A percentile compares a stretch with the other conserved stretches of the same genome.
Evolutionary conservation across 2,113 vertebrate species (phyloP).

Genomic region (Ictalurus furcatus): DNA sequence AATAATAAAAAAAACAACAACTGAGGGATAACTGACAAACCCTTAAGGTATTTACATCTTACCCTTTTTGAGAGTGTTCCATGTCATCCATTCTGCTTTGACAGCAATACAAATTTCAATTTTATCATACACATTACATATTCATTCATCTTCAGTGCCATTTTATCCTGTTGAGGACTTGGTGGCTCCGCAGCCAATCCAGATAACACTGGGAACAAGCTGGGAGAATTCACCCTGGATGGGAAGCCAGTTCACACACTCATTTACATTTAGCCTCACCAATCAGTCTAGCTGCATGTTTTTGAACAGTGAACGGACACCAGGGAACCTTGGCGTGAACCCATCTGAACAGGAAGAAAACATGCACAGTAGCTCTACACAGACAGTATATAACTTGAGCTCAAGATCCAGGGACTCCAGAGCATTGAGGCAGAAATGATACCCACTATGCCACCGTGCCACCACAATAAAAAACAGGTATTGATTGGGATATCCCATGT

Average conservation of each 20-base stretch:
- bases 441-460: not conserved
- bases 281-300: not conserved
- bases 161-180: not conserved
- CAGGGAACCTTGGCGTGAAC: not conserved
- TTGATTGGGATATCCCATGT: not conserved
- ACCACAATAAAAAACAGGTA: not conserved
- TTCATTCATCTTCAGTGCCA: not conserved
- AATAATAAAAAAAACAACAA: not conserved
- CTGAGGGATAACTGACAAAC: not conserved
- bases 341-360: not conserved
- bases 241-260: not conserved
- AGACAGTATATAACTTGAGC: not conserved
- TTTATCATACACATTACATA: not conserved
- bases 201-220: not conserved
- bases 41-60: not conserved
- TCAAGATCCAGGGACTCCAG: not conserved
- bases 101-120: not conserved
- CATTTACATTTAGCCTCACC: not conserved
- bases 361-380: not conserved
- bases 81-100: not conserved
- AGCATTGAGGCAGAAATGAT: not conserved
- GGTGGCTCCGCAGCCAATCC: not conserved
- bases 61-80: not conserved
- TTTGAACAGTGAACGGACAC: not conserved
- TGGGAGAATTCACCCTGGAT: not conserved